A percentile compares a stretch with the other conserved stretches of the same genome.
These are phyloP conservation scores for Ptychadena robeensis DNA, from an alignment of 2,797 vertebrate genomes.

Conservation along the genomic window DNA sequence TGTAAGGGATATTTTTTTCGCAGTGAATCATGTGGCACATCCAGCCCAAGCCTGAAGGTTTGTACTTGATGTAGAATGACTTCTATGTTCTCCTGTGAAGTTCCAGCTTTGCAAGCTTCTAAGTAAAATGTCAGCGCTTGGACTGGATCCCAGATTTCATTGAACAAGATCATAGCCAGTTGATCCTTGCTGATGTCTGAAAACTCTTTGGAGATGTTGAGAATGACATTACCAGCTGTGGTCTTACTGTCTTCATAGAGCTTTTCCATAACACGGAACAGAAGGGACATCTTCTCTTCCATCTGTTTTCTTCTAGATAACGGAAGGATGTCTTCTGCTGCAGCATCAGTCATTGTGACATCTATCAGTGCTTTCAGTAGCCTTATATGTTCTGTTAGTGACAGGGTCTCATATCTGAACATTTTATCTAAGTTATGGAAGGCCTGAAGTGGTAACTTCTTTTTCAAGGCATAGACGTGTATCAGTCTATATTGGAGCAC, in stretches of 20 bases:
- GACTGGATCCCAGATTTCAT: conserved; percentile 60
- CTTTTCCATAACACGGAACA: conserved; percentile 41
- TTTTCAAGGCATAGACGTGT: conserved; percentile 48
- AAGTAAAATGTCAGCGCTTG: conserved; percentile 60
- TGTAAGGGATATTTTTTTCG: conserved; percentile 31
- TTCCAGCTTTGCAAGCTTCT: neutral
- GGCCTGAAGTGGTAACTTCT: conserved; percentile 36
- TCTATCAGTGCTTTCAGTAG: conserved; percentile 57
- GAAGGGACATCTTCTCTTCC: conserved; percentile 53
- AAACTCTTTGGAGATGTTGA: conserved; percentile 52
- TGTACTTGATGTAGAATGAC: conserved; percentile 58
- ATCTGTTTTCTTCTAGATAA: neutral
- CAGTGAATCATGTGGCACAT: conserved; percentile 44
- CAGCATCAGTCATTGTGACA: conserved; percentile 25
- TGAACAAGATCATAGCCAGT: conserved; percentile 62
- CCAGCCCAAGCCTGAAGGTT: conserved; percentile 53
- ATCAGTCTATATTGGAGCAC: conserved; percentile 53
- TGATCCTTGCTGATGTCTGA: conserved; percentile 31
- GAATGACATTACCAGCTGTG: conserved; percentile 38
- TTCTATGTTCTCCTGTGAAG: conserved; percentile 31
- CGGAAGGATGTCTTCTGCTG: neutral
- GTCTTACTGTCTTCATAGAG: conserved; percentile 54
- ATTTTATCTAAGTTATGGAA: conserved; percentile 54
- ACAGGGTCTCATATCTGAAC: conserved; percentile 48
- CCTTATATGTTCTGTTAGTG: conserved; percentile 59